Evolutionary conservation across 2,797 vertebrate genomes (phyloP), one percentile per base, ranked within the genome.

Genomic region (Cuculus canorus): DNA sequence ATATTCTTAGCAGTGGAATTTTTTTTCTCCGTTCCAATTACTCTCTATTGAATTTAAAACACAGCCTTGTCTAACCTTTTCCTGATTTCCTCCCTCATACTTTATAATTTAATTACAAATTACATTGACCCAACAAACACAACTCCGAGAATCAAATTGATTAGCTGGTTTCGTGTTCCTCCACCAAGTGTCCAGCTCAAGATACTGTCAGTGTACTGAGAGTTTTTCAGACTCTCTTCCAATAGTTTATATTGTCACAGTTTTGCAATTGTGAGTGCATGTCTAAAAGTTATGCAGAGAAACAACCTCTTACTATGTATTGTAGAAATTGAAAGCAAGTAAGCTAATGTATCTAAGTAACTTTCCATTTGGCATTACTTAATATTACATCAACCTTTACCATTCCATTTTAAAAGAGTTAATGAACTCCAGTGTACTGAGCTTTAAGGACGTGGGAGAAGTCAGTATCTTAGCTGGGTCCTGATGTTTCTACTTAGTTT

Each of bases 401-500:
- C 64, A 82, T n/a, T 69, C 28, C 33, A 43, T 89, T 86, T 96
- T 82, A n/a, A 53, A 50, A 69, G 52, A 90, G 52, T 63, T 96
- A 95, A 96, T 92, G 82, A 89, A 90, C 79, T 93, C 76, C 89
- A 88, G 80, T 63, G 10, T 75, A 23, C 32, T 90, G 59, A 91
- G 59, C 54, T 91, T 52, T 76, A 35, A 92, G 79, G 85, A 96
- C 7, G 2, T 93, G 93, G 72, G 79, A 93, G 85, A 95, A 92
- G 53, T 53, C 52, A 73, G 21, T 69, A 63, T 95, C 79, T 87
- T 57, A 47, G 91, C 59, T 78, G 28, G 16, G 28, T 84, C 85
- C 91, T 6, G 63, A 90, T 91, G 87, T 91, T 95, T 97, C 66
- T 86, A 82, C n/a, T 96, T 95, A 95, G 75, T 66, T 91, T 93